phyloP scores from a whole-genome alignment of 2,797 vertebrate species.

The Tamandua tetradactyla region DNA sequence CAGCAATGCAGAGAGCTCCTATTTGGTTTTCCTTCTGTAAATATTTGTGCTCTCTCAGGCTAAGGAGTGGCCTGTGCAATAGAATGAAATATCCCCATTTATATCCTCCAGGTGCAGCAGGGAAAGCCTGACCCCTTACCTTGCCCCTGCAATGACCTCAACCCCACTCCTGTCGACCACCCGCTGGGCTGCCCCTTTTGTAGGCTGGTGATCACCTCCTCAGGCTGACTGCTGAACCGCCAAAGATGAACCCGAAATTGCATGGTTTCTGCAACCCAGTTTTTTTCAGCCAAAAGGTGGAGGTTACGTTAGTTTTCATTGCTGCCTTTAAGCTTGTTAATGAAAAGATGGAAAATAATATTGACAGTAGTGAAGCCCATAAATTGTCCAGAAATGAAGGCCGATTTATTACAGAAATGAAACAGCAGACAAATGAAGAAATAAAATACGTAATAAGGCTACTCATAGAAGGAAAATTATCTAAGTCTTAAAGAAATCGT shows the following conservation, averaged over 20 bases:
- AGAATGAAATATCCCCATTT: conserved; percentile 78
- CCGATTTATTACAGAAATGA: conserved; percentile 42
- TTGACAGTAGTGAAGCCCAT: conserved; percentile 7
- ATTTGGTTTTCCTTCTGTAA: conserved; percentile 81
- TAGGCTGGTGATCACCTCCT: conserved; percentile 27
- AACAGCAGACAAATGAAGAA: conserved; percentile 36
- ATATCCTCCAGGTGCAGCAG: conserved; percentile 77
- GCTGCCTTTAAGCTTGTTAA: conserved; percentile 22
- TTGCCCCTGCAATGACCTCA: conserved; percentile 72
- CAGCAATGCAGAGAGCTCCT: conserved; percentile 32
- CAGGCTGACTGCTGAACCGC: background rate
- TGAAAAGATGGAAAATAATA: conserved; percentile 59
- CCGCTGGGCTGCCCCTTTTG: background rate
- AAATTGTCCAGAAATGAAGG: conserved; percentile 44
- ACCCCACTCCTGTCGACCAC: conserved; percentile 55
- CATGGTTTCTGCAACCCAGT: background rate
- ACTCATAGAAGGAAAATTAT: conserved; percentile 31
- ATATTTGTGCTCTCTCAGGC: conserved; percentile 81
- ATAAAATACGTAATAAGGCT: background rate
- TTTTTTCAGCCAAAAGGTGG: conserved; percentile 24
- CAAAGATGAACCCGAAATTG: conserved; percentile 44
- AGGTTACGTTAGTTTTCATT: conserved; percentile 46
- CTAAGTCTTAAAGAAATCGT: conserved; percentile 43
- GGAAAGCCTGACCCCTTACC: conserved; percentile 74
- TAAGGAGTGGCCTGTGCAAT: conserved; percentile 76